Evolutionary conservation across 2,113 vertebrate genomes (phyloP).

Genomic region (Coptodon bakossiorum): DNA sequence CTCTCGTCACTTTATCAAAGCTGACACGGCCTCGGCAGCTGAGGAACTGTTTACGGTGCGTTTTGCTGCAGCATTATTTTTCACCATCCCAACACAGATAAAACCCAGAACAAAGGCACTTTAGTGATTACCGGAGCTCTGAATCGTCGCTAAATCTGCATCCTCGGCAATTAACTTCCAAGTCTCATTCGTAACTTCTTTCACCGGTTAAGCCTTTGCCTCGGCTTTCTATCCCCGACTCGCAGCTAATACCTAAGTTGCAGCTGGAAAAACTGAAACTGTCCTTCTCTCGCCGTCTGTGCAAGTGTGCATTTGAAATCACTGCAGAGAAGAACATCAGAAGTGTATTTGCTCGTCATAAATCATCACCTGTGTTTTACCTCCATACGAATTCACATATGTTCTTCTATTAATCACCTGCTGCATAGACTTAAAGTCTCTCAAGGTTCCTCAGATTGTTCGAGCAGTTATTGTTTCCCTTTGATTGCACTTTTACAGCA

Average conservation of each 20-base stretch:
- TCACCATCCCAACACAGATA: neutral
- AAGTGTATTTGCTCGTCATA: conserved; percentile 3
- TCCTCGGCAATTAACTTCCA: neutral
- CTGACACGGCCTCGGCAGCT: neutral
- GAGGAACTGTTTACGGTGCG: neutral
- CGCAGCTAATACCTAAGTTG: conserved; percentile 5
- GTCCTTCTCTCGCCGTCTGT: neutral
- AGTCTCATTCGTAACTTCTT: neutral
- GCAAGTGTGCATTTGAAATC: conserved; percentile 13
- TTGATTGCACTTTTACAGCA: neutral
- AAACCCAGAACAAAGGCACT: neutral
- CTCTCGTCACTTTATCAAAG: conserved; percentile 7
- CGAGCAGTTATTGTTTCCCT: neutral
- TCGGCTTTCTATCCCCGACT: conserved; percentile 5
- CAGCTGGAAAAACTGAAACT: conserved; percentile 1
- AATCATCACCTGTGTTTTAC: conserved; percentile 10
- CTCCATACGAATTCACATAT: neutral
- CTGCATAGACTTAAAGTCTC: neutral
- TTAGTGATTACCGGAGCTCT: neutral
- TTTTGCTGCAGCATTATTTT: neutral
- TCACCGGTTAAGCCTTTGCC: conserved; percentile 13
- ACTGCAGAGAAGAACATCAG: neutral
- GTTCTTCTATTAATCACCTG: neutral
- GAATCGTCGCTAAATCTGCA: neutral
- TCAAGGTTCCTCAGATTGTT: neutral